Conservation (phyloP, 2,797 vertebrate species). For the Sternotherus odoratus region DNA sequence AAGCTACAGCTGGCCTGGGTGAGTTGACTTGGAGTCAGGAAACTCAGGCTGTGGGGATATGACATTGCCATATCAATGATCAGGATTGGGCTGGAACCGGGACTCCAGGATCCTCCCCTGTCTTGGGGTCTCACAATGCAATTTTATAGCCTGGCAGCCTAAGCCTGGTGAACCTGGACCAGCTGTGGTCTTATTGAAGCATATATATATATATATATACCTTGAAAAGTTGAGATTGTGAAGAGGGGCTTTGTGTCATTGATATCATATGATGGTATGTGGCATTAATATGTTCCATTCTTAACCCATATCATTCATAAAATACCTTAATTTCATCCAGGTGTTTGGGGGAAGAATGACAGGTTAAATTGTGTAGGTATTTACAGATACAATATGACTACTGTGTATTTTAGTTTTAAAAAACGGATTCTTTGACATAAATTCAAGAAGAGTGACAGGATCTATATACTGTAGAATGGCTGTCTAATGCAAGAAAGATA, state of each 20-base stretch:
- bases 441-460: neutral
- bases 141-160: neutral
- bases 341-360: neutral
- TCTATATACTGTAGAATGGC: fast-evolving
- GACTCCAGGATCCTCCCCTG: neutral
- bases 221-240: neutral
- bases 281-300: neutral
- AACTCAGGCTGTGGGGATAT: neutral
- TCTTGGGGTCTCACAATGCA: neutral
- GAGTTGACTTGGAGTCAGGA: neutral
- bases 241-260: neutral
- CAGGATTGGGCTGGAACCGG: neutral
- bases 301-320: neutral
- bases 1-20: neutral
- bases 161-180: neutral
- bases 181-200: neutral
- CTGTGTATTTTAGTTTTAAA: neutral
- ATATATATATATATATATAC: neutral
- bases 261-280: neutral
- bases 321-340: neutral
- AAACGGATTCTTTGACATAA: neutral
- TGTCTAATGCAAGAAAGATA: neutral
- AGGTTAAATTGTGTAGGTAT: neutral
- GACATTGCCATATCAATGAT: neutral
- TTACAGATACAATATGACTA: neutral